These are phyloP conservation scores for Hylaea fasciaria DNA, from an alignment of 2,888 invertebrate species.

Conservation along the genomic window DNA sequence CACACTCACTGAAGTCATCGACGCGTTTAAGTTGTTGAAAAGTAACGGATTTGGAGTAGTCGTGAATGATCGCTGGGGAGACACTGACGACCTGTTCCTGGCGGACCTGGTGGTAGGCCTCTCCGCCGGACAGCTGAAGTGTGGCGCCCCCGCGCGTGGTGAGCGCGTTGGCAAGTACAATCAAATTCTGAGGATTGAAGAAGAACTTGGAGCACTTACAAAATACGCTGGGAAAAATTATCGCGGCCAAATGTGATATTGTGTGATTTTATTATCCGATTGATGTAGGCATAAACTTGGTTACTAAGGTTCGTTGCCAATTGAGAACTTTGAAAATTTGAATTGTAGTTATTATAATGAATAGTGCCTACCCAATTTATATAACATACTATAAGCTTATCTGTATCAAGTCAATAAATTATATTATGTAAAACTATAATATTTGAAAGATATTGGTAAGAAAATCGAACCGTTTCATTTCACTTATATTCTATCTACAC, in stretches of 20 bases:
- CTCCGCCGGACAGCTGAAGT: conserved; percentile 98
- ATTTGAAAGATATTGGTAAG: too few relatives aligned
- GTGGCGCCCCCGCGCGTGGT: conserved; percentile 98
- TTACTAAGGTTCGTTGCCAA: too few relatives aligned
- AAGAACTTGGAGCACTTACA: conserved; percentile 95
- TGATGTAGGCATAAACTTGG: too few relatives aligned
- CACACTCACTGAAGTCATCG: conserved; percentile 97
- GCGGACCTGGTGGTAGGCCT: conserved; percentile 99
- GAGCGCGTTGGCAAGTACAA: conserved; percentile 99
- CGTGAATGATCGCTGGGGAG: conserved; percentile 89
- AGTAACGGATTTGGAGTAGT: conserved; percentile 95
- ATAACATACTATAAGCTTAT: too few relatives aligned
- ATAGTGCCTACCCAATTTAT: too few relatives aligned
- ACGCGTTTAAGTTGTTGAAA: conserved; percentile 96
- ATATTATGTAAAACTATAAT: too few relatives aligned
- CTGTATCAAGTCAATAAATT: too few relatives aligned
- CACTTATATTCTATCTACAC: too few relatives aligned
- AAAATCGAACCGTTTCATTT: too few relatives aligned
- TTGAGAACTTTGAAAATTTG: neutral
- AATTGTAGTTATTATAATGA: too few relatives aligned
- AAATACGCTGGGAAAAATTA: conserved; percentile 98
- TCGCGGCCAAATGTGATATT: conserved; percentile 83
- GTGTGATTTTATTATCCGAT: neutral
- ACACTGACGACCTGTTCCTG: conserved; percentile 99
- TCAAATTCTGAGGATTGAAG: conserved; percentile 98